Evolutionary conservation across 2,113 vertebrate genomes (phyloP).

Genomic region (Callipepla californica): DNA sequence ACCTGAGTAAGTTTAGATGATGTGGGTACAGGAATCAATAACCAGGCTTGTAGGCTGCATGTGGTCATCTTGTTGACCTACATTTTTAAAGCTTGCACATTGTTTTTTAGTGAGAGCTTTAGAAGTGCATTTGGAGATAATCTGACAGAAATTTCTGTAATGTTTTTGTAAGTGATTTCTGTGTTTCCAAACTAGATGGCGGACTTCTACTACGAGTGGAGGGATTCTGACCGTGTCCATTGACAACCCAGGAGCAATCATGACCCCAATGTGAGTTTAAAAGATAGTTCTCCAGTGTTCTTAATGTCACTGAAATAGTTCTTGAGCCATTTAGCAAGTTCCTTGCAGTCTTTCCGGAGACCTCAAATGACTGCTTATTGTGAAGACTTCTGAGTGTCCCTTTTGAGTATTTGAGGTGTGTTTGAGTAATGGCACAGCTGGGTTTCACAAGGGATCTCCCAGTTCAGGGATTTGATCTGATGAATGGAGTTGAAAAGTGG

Average conservation of each 20-base stretch:
- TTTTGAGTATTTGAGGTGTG: background rate
- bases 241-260: conserved; percentile 93
- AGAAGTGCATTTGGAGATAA: background rate
- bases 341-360: background rate
- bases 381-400: background rate
- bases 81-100: background rate
- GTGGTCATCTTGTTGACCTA: rapidly evolving
- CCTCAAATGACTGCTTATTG: background rate
- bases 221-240: conserved; percentile 95
- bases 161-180: background rate
- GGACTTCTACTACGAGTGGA: conserved; percentile 85
- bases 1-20: background rate
- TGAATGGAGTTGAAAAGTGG: background rate
- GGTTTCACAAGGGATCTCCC: background rate
- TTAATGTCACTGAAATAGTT: background rate
- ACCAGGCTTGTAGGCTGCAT: background rate
- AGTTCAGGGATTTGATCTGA: background rate
- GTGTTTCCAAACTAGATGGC: conserved; percentile 85
- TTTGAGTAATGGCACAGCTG: background rate
- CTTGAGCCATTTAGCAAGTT: background rate
- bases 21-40: background rate
- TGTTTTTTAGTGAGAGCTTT: background rate
- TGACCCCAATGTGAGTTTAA: conserved; percentile 86
- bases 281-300: background rate
- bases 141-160: background rate